Percentiles rank a stretch among this genome's conserved stretches.
Conservation (phyloP, 2,113 vertebrate species). For the Leptodactylus fuscus region DNA sequence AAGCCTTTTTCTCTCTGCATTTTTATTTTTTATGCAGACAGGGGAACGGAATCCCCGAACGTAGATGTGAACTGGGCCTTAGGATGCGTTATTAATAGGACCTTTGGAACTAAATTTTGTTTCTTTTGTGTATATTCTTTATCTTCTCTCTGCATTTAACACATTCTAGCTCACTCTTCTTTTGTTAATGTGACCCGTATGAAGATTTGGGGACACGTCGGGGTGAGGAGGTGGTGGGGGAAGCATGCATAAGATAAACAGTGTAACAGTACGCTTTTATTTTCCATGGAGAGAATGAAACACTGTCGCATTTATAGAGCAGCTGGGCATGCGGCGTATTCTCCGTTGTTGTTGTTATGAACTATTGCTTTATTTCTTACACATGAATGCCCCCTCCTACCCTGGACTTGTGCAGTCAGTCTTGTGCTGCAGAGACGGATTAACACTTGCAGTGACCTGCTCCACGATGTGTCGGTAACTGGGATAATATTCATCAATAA, state of each 20-base stretch:
- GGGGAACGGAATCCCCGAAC: too few species aligned
- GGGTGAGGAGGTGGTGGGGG: background rate
- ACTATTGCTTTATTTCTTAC: background rate
- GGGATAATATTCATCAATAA: background rate
- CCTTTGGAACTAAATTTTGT: too few species aligned
- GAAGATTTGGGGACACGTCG: background rate
- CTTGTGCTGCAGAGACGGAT: background rate
- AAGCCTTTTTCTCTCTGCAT: too few species aligned
- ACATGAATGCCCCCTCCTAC: conserved; percentile 28
- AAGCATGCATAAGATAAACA: conserved; percentile 26
- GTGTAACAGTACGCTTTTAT: background rate
- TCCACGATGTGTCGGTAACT: background rate
- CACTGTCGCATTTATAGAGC: background rate
- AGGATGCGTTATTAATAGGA: too few species aligned
- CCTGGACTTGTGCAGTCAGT: background rate
- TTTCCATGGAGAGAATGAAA: background rate
- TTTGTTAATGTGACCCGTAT: background rate
- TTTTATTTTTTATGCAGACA: too few species aligned
- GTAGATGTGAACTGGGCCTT: too few species aligned
- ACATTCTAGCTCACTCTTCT: background rate
- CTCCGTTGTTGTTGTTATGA: background rate
- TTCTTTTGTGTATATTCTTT: too few species aligned
- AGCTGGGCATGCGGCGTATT: background rate
- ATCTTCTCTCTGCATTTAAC: too few species aligned
- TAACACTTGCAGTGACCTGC: background rate